Percentiles rank a stretch among this genome's conserved stretches.
Conservation (phyloP, 1,140 invertebrate genomes). For the Scaptomyza pallida region DNA sequence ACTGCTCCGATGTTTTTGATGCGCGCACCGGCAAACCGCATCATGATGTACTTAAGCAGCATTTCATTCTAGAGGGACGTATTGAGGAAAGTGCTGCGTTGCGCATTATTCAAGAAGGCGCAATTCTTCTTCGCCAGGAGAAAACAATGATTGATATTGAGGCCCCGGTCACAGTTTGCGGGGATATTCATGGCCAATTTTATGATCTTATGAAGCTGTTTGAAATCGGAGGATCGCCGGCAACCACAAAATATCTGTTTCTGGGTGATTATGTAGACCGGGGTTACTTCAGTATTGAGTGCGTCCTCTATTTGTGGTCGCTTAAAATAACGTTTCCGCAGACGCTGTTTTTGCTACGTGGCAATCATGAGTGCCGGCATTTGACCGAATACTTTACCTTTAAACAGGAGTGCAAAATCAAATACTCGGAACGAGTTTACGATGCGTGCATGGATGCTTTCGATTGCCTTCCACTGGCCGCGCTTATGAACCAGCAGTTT, state of each 20-base stretch:
- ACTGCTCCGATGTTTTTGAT: slow-evolving; percentile 98
- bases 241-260: slow-evolving; percentile 99
- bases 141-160: slow-evolving; percentile 99
- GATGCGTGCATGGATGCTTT: slow-evolving; percentile 99
- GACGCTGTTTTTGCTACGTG: slow-evolving; percentile 99
- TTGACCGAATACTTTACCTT: slow-evolving; percentile 99
- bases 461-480: slow-evolving; percentile 99
- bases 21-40: slow-evolving; percentile 95
- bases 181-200: slow-evolving; percentile 99
- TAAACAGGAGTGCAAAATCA: slow-evolving; percentile 99
- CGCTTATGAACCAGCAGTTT: slow-evolving; percentile 99
- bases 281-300: slow-evolving; percentile 89
- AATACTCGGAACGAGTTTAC: slow-evolving; percentile 99
- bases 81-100: slow-evolving; percentile 99
- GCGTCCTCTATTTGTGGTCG: slow-evolving; percentile 99
- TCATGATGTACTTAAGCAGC: slow-evolving; percentile 98
- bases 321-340: slow-evolving; percentile 99
- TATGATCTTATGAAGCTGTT: slow-evolving; percentile 99
- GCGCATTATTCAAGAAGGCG: slow-evolving; percentile 98
- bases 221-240: slow-evolving; percentile 99
- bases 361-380: slow-evolving; percentile 99
- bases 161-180: slow-evolving; percentile 99
- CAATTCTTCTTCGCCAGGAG: slow-evolving; percentile 96
- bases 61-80: slow-evolving; percentile 99
- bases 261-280: slow-evolving; percentile 99